Evolutionary conservation across 2,113 vertebrate species (phyloP).

Genomic region (Castor canadensis): DNA sequence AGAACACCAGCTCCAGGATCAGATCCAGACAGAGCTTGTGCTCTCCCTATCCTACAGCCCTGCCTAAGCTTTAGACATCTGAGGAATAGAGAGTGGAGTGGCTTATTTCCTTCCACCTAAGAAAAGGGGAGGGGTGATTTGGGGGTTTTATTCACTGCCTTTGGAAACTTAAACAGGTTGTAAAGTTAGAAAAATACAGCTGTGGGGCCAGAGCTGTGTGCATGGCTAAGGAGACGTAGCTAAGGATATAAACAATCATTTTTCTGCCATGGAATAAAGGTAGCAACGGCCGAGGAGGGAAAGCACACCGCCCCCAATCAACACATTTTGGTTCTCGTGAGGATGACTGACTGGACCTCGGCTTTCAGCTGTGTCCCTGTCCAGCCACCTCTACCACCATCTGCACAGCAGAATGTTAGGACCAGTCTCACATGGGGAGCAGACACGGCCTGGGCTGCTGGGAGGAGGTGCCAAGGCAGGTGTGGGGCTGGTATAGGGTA

Average conservation of each 20-base stretch:
- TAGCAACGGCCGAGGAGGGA: background rate
- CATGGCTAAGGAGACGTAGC: background rate
- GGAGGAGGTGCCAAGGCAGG: background rate
- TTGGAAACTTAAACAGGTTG: background rate
- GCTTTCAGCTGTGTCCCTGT: background rate
- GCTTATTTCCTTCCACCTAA: background rate
- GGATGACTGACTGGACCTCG: no score
- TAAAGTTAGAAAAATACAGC: background rate
- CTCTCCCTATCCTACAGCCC: no score
- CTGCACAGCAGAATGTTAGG: background rate
- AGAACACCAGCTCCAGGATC: background rate
- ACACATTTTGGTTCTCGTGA: background rate
- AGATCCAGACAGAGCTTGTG: background rate
- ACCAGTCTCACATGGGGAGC: background rate
- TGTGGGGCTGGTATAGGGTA: background rate
- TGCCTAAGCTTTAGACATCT: background rate
- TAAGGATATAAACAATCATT: background rate
- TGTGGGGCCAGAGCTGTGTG: background rate
- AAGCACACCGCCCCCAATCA: background rate
- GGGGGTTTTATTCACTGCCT: background rate
- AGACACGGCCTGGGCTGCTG: background rate
- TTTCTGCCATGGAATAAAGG: background rate
- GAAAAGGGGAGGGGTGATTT: background rate
- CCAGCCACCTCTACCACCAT: background rate
- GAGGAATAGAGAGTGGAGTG: background rate